Base-by-base conservation (phyloP, 2,797 vertebrate genomes). In the Phrynocephalus guinanensis region DNA sequence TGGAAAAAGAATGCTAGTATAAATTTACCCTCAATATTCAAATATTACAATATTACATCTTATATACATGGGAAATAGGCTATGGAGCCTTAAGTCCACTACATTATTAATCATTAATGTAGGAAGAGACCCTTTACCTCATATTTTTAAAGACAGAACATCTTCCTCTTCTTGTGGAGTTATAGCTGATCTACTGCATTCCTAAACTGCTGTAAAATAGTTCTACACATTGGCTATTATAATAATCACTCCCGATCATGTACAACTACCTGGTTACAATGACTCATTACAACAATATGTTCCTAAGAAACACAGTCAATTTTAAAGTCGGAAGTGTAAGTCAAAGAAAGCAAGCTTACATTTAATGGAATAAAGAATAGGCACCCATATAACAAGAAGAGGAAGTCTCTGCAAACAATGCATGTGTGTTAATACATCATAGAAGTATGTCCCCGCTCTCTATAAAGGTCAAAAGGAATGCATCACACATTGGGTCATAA, bases 141-240 rank as follows among this genome's bases (percentile, higher is more conserved):
- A 68, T 22, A 50, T 86, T 67, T 76, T 63, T 18, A 78, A 22
- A 77, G 48, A 11, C 20, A 67, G 72, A 63, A 48, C 67, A 30
- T 15, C 9, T 80, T 33, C 30, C 13, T 68, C 30, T 71, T 6
- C 28, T 79, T 30, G 38, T 67, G 24, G 48, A 33, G 48, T 15
- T 22, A 26, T 24, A 79, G n/a, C n/a, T 52, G 84, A 33, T 60
- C 30, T 70, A 68, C 85, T 79, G 76, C 48, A 79, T 86, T 86
- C 50, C 77, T 79, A 79, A 86, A 38, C 5, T 6, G n/a, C 20
- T 79, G 67, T 28, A 13, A 38, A 30, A 30, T 70, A 22, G 11
- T 85, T 85, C 38, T 30, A 18, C 18, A 70, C 3, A 5, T 28
- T 79, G 24, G 22, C 60, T 70, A 11, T 70, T 28, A 68, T 79